Conservation (phyloP, 2,888 invertebrate genomes). For the Lepidochrysops patricia region DNA sequence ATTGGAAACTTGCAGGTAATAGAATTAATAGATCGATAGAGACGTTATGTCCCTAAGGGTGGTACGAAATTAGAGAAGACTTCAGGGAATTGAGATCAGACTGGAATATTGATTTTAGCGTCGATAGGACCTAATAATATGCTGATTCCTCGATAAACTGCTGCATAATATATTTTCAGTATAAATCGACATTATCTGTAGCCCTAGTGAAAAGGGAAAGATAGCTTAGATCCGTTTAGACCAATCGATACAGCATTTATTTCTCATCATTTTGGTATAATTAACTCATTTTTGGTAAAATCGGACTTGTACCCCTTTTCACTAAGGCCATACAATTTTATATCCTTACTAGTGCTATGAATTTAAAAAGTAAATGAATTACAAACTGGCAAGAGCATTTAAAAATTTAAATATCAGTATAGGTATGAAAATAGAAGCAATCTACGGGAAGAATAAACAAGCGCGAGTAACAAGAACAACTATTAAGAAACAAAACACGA, state of each 20-base stretch:
- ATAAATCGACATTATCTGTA: too few species aligned
- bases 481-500: conserved; percentile 15
- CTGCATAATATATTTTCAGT: too few species aligned
- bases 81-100: neutral
- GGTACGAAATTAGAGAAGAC: neutral
- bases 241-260: too few species aligned
- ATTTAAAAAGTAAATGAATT: too few species aligned
- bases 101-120: neutral
- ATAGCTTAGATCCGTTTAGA: too few species aligned
- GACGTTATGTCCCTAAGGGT: neutral
- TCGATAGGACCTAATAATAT: neutral
- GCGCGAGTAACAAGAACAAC: neutral
- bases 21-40: neutral
- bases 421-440: neutral
- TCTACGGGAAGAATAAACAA: neutral
- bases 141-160: neutral
- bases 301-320: too few species aligned
- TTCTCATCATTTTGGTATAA: too few species aligned
- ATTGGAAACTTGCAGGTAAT: conserved; percentile 2
- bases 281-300: too few species aligned
- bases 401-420: neutral
- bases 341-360: too few species aligned
- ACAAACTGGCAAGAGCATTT: too few species aligned
- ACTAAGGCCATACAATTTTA: too few species aligned
- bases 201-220: too few species aligned